Percentiles rank a stretch among this genome's conserved stretches.
Conservation (phyloP, 2,797 vertebrate species). For the Emys orbicularis region DNA sequence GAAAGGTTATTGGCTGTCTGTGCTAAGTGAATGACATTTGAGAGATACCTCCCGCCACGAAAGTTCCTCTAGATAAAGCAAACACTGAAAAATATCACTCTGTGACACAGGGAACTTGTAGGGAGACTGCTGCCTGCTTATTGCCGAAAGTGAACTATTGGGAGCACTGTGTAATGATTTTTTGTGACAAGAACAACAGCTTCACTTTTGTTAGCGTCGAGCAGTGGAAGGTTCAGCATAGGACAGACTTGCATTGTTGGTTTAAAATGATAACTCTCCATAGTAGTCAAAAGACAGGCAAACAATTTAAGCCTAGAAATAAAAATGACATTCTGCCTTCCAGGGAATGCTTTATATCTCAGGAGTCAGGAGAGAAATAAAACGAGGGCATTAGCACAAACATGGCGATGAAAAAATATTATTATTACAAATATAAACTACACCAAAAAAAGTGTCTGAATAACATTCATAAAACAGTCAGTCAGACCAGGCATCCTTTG, state of each 20-base stretch:
- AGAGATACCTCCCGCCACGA: not conserved
- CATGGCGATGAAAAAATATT: not conserved
- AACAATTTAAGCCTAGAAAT: not conserved
- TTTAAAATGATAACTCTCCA: not conserved
- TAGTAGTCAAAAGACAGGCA: not conserved
- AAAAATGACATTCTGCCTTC: slow-evolving; percentile 1
- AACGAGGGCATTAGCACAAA: not conserved
- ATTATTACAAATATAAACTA: slow-evolving; percentile 8
- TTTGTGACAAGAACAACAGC: not conserved
- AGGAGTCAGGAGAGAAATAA: not conserved
- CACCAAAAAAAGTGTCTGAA: not conserved
- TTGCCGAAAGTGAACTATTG: not conserved
- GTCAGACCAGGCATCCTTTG: slow-evolving; percentile 3
- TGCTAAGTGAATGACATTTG: not conserved
- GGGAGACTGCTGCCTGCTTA: not conserved
- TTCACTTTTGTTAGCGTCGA: not conserved
- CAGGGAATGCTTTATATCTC: not conserved
- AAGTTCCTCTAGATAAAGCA: slow-evolving; percentile 6
- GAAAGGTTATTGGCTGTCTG: slow-evolving; percentile 3
- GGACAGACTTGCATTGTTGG: not conserved
- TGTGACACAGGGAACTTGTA: not conserved
- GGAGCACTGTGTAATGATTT: not conserved
- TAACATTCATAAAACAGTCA: not conserved
- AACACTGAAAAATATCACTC: not conserved
- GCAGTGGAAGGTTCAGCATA: not conserved